Percentiles rank a stretch among this genome's conserved stretches.
Evolutionary conservation across 2,797 vertebrate species (phyloP).

Genomic region (Bovichtus variegatus): DNA sequence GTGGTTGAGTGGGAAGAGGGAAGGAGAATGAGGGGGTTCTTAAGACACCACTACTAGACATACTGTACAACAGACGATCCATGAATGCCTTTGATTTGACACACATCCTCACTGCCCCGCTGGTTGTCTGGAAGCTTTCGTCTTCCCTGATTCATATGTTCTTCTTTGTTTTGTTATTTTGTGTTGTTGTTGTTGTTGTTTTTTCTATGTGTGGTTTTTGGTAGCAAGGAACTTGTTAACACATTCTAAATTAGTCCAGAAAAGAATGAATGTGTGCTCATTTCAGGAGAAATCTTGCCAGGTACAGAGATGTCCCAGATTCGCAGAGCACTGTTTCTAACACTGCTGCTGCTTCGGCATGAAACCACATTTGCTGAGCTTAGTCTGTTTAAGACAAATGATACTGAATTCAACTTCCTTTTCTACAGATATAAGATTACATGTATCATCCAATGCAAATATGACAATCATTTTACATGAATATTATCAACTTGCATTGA

Average conservation of each 20-base stretch:
- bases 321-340: slow-evolving; percentile 54
- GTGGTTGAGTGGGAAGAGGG: slow-evolving; percentile 19
- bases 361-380: slow-evolving; percentile 42
- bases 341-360: slow-evolving; percentile 40
- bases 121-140: slow-evolving; percentile 64
- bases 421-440: not conserved
- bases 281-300: slow-evolving; percentile 70
- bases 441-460: slow-evolving; percentile 5
- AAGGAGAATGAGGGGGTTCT: slow-evolving; percentile 48
- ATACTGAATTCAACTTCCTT: not conserved
- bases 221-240: slow-evolving; percentile 40
- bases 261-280: slow-evolving; percentile 54
- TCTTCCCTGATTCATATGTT: slow-evolving; percentile 35
- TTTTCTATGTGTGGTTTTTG: slow-evolving; percentile 5
- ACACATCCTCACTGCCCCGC: slow-evolving; percentile 69
- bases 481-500: not conserved
- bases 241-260: slow-evolving; percentile 62
- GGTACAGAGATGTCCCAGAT: slow-evolving; percentile 79
- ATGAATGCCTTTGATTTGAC: slow-evolving; percentile 79
- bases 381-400: slow-evolving; percentile 33
- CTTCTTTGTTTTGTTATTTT: slow-evolving; percentile 47
- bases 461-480: not conserved
- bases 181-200: not conserved
- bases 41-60: slow-evolving; percentile 69
- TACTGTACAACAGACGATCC: slow-evolving; percentile 72